Conservation (phyloP, 2,113 vertebrate species). For the Apaloderma vittatum region DNA sequence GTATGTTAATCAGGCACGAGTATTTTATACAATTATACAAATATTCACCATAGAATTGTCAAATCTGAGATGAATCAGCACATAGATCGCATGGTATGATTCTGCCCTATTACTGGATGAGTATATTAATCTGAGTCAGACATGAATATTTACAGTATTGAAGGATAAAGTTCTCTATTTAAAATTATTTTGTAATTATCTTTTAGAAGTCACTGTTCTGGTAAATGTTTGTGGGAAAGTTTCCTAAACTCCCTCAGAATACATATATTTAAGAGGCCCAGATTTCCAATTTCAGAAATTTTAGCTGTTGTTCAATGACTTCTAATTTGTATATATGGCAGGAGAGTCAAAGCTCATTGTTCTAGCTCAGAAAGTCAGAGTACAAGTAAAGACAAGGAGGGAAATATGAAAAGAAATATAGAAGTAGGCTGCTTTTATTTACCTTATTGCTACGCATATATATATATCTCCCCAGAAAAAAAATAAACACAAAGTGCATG, state of each 20-base stretch:
- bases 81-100: background rate
- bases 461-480: background rate
- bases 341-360: background rate
- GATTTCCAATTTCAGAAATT: background rate
- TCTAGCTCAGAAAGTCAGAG: background rate
- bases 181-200: background rate
- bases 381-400: background rate
- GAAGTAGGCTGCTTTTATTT: background rate
- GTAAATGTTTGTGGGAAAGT: background rate
- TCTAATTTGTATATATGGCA: background rate
- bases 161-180: background rate
- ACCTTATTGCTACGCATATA: background rate
- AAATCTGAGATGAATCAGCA: background rate
- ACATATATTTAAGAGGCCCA: background rate
- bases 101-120: background rate
- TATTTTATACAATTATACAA: conserved; percentile 8
- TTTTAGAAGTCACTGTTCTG: background rate
- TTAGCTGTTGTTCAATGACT: background rate
- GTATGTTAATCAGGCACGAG: background rate
- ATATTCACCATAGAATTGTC: background rate
- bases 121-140: background rate
- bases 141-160: background rate
- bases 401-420: background rate
- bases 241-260: background rate
- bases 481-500: background rate